Evolutionary conservation across 2,797 vertebrate genomes (phyloP).

Genomic region (Amblyopsis hoosieri): DNA sequence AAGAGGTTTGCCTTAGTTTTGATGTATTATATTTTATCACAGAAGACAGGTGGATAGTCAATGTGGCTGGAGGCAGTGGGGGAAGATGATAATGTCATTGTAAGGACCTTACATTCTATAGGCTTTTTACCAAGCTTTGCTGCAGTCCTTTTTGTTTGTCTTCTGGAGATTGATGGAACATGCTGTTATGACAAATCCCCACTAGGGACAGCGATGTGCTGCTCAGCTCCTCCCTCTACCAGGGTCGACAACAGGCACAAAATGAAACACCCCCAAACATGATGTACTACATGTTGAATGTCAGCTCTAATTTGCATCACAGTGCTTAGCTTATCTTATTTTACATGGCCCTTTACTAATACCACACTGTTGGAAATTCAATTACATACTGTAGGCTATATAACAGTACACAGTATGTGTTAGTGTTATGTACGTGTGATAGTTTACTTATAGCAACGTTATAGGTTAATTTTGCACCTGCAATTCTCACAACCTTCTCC

Average conservation of each 20-base stretch:
- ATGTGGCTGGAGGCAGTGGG: neutral
- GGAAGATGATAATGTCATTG: conserved; percentile 23
- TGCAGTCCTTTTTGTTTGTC: conserved; percentile 24
- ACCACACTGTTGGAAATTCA: conserved; percentile 3
- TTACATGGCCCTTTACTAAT: conserved; percentile 29
- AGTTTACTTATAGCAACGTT: conserved; percentile 3
- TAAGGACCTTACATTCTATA: conserved; percentile 31
- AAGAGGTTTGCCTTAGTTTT: no score
- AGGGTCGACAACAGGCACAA: conserved; percentile 32
- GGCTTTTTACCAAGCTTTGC: conserved; percentile 17
- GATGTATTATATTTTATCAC: no score
- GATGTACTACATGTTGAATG: conserved; percentile 13
- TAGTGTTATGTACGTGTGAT: neutral
- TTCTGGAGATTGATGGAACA: conserved; percentile 49
- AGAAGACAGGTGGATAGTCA: no score
- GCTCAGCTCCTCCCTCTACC: conserved; percentile 34
- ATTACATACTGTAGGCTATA: neutral
- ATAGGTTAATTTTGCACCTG: conserved; percentile 23
- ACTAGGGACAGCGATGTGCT: conserved; percentile 69
- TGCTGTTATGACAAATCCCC: conserved; percentile 66
- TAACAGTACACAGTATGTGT: neutral
- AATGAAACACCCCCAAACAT: conserved; percentile 18
- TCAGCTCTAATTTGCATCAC: conserved; percentile 36
- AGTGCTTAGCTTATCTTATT: conserved; percentile 13
- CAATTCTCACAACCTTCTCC: conserved; percentile 3